A percentile compares a stretch with the other conserved stretches of the same genome.
phyloP scores from a whole-genome alignment of 2,797 vertebrate species.

The Gymnodraco acuticeps region DNA sequence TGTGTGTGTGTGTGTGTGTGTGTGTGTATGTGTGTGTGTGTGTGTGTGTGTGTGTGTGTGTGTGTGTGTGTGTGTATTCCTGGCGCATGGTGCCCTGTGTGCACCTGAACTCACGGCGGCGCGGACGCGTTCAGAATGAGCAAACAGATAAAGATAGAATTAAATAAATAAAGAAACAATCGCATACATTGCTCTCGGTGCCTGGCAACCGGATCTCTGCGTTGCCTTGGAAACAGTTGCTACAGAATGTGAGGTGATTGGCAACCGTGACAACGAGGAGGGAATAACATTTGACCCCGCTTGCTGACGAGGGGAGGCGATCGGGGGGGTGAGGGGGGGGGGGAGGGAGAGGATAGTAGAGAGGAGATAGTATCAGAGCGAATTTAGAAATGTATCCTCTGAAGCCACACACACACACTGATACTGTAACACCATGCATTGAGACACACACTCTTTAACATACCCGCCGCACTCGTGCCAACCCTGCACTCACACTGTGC shows the following conservation, averaged over 20 bases:
- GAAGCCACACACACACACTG: constrained; percentile 52
- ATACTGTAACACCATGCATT: constrained; percentile 49
- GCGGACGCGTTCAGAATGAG: constrained; percentile 83
- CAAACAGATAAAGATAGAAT: constrained; percentile 88
- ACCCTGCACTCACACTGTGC: constrained; percentile 60
- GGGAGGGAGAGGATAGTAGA: constrained; percentile 30
- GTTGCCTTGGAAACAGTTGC: constrained; percentile 91
- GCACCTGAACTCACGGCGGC: constrained; percentile 55
- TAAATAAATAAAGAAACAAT: constrained; percentile 88
- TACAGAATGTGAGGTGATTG: constrained; percentile 87
- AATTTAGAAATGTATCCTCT: constrained; percentile 74
- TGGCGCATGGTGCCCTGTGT: constrained; percentile 44
- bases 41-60: constrained; percentile 32
- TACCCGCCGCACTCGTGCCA: constrained; percentile 56
- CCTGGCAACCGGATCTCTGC: constrained; percentile 87
- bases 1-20: not conserved
- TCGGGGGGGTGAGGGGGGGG: constrained; percentile 5
- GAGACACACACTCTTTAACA: constrained; percentile 40
- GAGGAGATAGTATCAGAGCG: constrained; percentile 62
- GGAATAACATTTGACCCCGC: constrained; percentile 88
- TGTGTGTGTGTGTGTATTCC: constrained; percentile 28
- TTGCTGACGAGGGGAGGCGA: constrained; percentile 73
- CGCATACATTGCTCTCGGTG: constrained; percentile 87
- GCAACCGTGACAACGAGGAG: constrained; percentile 87
- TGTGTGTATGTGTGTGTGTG: not conserved